Percentiles rank a stretch among this genome's conserved stretches.
phyloP scores from a whole-genome alignment of 2,113 vertebrate species.

The Nymphicus hollandicus region DNA sequence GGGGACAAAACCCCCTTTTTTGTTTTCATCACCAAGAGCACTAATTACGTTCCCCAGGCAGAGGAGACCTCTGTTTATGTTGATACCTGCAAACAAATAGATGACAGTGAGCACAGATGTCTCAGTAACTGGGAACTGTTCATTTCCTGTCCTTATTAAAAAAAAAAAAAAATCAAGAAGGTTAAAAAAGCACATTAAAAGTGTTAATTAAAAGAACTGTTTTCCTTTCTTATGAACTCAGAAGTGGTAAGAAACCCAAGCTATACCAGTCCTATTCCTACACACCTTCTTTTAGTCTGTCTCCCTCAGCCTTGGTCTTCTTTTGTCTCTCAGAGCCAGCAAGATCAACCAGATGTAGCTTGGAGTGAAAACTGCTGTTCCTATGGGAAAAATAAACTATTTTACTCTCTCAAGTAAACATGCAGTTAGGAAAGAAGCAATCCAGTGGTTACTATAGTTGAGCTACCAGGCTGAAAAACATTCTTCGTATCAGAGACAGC shows the following conservation, averaged over 20 bases:
- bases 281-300: conserved; percentile 92
- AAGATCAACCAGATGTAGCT: conserved; percentile 93
- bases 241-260: not conserved
- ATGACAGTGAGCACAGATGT: not conserved
- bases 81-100: conserved; percentile 82
- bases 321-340: conserved; percentile 97
- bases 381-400: not conserved
- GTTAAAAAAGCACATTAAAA: not conserved
- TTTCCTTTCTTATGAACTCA: not conserved
- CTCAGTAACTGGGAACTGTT: not conserved
- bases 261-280: not conserved
- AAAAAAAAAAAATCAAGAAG: not conserved
- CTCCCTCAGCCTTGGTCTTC: conserved; percentile 96
- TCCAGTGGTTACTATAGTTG: not conserved
- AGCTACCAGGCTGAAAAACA: not conserved
- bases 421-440: not conserved
- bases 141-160: not conserved
- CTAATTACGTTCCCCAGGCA: conserved; percentile 96
- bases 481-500: not conserved
- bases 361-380: conserved; percentile 78
- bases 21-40: conserved; percentile 93
- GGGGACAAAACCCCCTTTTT: conserved; percentile 89
- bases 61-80: conserved; percentile 93
- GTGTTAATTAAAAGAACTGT: not conserved
- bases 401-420: not conserved